Evolutionary conservation across 2,888 invertebrate species (phyloP), one percentile per base, ranked within the genome.

Genomic region (Petrolisthes cinctipes): DNA sequence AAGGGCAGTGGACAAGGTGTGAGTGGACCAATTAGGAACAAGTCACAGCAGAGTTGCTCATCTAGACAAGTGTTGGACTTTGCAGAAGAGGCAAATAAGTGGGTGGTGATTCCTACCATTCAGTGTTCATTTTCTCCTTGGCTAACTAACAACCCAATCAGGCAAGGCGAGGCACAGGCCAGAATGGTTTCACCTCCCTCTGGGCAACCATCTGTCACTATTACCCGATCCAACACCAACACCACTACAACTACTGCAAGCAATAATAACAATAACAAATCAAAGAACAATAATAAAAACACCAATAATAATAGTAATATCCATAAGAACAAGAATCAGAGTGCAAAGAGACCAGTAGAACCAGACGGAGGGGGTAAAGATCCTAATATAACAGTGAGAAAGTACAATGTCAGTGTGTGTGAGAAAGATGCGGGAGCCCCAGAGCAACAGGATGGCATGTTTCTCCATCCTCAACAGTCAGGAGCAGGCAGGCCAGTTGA

Each of bases 101-200:
- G 37, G 37, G 37, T 37, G 37, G 37, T 37, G 37, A 37, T 37
- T 37, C 37, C 37, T 17, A 6, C 14, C n/a, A 71, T n/a, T 6
- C 14, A 71, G 6, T 71, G 71, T 71, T n/a, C 17, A 14, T 11
- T 20, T n/a, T 71, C 71, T n/a, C 17, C n/a, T 71, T 71, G 71
- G 71, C 20, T 71, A n/a, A 20, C 14, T 6, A n/a, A n/a, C 71
- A 71, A 71, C 17, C 14, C 71, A 6, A n/a, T n/a, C 20, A 23
- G 5, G 4, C 23, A 23, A 37, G 71, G 79, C 51, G 84, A 80
- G 61, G 80, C 66, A 17, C 80, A 71, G 54, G 56, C 79, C 82
- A 88, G 87, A 81, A 88, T 88, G 87, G 87, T 88, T 68, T 80
- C 68, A 81, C 84, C 87, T 88, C 80, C 75, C 75, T 53, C 61